Conservation (phyloP, 2,797 vertebrate species). For the Eulemur albifrons region DNA sequence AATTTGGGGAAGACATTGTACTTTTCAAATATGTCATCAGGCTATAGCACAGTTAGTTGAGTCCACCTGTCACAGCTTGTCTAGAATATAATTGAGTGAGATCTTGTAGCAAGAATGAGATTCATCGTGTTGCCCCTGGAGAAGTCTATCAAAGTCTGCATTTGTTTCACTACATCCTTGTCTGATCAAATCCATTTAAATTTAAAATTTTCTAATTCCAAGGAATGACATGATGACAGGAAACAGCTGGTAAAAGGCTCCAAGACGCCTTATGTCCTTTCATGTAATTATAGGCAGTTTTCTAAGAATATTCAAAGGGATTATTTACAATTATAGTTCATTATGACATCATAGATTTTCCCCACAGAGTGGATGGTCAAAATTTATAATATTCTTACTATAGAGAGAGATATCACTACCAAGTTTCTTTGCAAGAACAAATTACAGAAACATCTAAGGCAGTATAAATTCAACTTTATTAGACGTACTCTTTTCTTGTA, state of each 20-base stretch:
- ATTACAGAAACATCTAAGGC: background rate
- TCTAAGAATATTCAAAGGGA: constrained; percentile 57
- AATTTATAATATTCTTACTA: constrained; percentile 30
- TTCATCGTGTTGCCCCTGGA: constrained; percentile 16
- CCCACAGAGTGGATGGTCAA: background rate
- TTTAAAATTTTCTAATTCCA: constrained; percentile 72
- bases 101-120: constrained; percentile 54
- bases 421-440: constrained; percentile 16
- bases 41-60: background rate
- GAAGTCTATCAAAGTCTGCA: constrained; percentile 63
- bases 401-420: background rate
- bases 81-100: constrained; percentile 38
- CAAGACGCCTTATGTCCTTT: constrained; percentile 60
- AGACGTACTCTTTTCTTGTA: background rate
- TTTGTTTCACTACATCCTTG: constrained; percentile 51
- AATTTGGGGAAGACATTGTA: background rate
- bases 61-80: constrained; percentile 61
- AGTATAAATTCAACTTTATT: background rate
- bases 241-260: constrained; percentile 70
- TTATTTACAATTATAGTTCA: constrained; percentile 62
- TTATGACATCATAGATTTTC: constrained; percentile 50
- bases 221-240: constrained; percentile 67
- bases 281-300: constrained; percentile 65
- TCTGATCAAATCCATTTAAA: constrained; percentile 69
- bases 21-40: background rate